Base-by-base conservation (phyloP, 2,113 vertebrate species). In the Dromiciops gliroides region DNA sequence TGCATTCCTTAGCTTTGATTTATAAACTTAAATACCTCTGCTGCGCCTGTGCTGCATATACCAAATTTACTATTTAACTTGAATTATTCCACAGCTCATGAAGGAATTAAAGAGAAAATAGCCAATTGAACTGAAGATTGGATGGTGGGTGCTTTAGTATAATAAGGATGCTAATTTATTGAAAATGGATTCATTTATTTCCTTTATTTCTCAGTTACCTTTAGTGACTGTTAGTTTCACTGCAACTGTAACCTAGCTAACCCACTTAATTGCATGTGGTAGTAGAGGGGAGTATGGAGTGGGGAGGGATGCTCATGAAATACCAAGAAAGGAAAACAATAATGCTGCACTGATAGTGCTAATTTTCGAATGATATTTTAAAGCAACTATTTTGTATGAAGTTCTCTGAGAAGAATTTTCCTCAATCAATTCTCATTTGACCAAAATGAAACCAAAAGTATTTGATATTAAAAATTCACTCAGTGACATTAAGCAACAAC, bases 1-100 rank as follows among this genome's bases (percentile, higher is more conserved):
- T 91, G 19, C 3, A 89, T 48, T 90, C 75, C 31, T 95, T 96
- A 75, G 25, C 47, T 96, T 94, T 83, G 51, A 91, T 48, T 92
- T 89, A 56, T 89, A 91, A 92, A 90, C 3, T 94, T 92, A 51
- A 92, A 67, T n/a, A 88, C 4, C 25, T 95, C 14, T 0, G 14
- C 50, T 28, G 83, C 94, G 37, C 47, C 22, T 93, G 92, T 91
- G 44, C 31, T 93, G 9, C 37, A 94, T 48, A 83, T 92, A 90
- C 14, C 92, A 48, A 3, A 48, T 91, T 93, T 92, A 48, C 24
- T 75, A 10, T 92, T 92, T 67, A 92, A 24, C 19, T 95, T 52
- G 44, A 90, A 52, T 93, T 51, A 89, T 92, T 48, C 22, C 48
- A 52, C 48, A 93, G 44, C 52, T 22, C 50, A 44, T 48, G 51